These are phyloP conservation scores for Mythimna lalbum DNA, from an alignment of 2,888 invertebrate species.

Conservation along the genomic window DNA sequence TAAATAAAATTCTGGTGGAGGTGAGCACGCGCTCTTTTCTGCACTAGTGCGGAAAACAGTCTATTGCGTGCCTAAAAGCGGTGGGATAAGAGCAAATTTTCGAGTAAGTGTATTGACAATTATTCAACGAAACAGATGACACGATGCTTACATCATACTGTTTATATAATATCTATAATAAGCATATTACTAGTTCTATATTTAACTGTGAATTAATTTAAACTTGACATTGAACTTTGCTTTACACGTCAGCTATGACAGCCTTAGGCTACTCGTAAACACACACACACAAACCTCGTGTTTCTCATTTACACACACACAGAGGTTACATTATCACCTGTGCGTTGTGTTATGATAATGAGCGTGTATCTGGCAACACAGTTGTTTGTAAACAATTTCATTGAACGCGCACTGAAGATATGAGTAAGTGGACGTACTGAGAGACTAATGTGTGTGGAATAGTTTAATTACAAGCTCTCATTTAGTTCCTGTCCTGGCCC, in stretches of 20 bases:
- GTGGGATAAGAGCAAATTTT: too few relatives aligned
- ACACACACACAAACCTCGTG: not conserved
- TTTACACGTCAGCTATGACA: slow-evolving; percentile 15
- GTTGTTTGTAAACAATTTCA: slow-evolving; percentile 67
- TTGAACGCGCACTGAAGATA: slow-evolving; percentile 50
- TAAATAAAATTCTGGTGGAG: too few relatives aligned
- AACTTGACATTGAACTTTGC: slow-evolving; percentile 28
- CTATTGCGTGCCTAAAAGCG: too few relatives aligned
- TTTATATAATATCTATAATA: not conserved
- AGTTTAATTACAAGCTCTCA: too few relatives aligned
- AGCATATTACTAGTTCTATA: slow-evolving; percentile 9
- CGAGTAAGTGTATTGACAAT: too few relatives aligned
- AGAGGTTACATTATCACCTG: slow-evolving; percentile 50
- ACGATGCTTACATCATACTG: not conserved
- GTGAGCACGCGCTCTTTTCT: too few relatives aligned
- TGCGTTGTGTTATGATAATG: slow-evolving; percentile 64
- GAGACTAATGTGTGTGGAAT: not conserved
- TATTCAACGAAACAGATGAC: not conserved
- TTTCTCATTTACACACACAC: slow-evolving; percentile 8
- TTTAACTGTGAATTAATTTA: slow-evolving; percentile 7
- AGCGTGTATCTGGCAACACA: slow-evolving; percentile 60
- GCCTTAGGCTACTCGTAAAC: slow-evolving; percentile 25
- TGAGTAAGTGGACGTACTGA: slow-evolving; percentile 18
- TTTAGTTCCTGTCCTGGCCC: too few relatives aligned
- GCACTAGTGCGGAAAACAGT: too few relatives aligned